phyloP scores from a whole-genome alignment of 2,797 vertebrate genomes.

The Etheostoma perlongum region DNA sequence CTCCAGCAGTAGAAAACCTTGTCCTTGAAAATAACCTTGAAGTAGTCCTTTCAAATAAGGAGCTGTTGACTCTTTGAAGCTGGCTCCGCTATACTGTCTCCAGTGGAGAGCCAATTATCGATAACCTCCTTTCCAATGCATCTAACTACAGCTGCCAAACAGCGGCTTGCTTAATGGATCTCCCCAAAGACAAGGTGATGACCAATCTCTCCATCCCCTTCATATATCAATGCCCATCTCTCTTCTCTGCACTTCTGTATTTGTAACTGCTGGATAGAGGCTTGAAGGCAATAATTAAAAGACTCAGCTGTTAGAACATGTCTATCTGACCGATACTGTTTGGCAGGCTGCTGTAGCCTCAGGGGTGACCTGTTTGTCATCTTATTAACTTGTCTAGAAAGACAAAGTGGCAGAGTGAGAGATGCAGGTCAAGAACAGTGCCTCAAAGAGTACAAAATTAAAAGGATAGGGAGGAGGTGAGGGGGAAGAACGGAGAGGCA shows the following conservation, averaged over 20 bases:
- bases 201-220: conserved; percentile 35
- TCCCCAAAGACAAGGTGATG: conserved; percentile 46
- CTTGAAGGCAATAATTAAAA: conserved; percentile 30
- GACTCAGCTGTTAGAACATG: conserved; percentile 3
- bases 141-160: conserved; percentile 58
- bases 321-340: conserved; percentile 8
- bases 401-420: conserved; percentile 26
- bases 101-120: conserved; percentile 21
- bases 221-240: conserved; percentile 26
- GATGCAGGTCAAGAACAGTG: conserved; percentile 18
- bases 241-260: conserved; percentile 11
- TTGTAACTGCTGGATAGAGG: neutral
- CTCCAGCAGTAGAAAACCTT: conserved; percentile 1
- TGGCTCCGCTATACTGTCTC: conserved; percentile 21
- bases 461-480: conserved; percentile 33
- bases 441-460: conserved; percentile 5
- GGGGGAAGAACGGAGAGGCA: conserved; percentile 55
- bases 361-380: conserved; percentile 26
- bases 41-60: conserved; percentile 40
- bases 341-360: neutral
- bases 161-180: conserved; percentile 53
- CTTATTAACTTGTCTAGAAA: conserved; percentile 35
- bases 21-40: conserved; percentile 1
- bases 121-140: conserved; percentile 35
- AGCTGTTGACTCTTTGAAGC: conserved; percentile 61